Evolutionary conservation across 1,140 invertebrate genomes (phyloP).

Genomic region (Metaphire vulgaris): DNA sequence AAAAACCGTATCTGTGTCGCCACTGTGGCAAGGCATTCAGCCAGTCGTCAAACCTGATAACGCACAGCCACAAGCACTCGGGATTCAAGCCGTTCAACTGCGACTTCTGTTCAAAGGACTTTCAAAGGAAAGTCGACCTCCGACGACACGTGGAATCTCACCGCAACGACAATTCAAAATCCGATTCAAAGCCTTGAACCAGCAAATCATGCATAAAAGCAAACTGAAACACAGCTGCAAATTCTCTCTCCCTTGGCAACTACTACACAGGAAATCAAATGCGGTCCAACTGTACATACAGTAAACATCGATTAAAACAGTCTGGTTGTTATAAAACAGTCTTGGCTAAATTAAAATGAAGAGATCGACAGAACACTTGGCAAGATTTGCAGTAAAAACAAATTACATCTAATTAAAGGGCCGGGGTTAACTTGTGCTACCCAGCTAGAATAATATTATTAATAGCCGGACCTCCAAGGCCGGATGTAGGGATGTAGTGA

Average conservation of each 20-base stretch:
- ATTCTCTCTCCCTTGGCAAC: neutral
- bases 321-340: neutral
- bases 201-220: neutral
- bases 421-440: too few relatives aligned
- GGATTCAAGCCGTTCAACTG: constrained; percentile 95
- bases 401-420: too few relatives aligned
- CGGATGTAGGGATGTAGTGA: too few relatives aligned
- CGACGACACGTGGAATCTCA: constrained; percentile 82
- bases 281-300: neutral
- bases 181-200: neutral
- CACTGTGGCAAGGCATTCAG: constrained; percentile 98
- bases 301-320: neutral
- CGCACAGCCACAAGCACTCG: constrained; percentile 93
- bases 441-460: too few relatives aligned
- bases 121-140: constrained; percentile 82
- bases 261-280: neutral
- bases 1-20: constrained; percentile 96
- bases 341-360: neutral
- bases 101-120: constrained; percentile 82
- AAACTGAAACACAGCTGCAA: neutral
- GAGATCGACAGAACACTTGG: too few relatives aligned
- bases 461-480: too few relatives aligned
- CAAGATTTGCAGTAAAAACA: too few relatives aligned
- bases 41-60: constrained; percentile 97
- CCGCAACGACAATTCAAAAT: constrained; percentile 53